These are phyloP conservation scores for Melozone crissalis DNA, from an alignment of 2,113 vertebrate species.

Conservation along the genomic window DNA sequence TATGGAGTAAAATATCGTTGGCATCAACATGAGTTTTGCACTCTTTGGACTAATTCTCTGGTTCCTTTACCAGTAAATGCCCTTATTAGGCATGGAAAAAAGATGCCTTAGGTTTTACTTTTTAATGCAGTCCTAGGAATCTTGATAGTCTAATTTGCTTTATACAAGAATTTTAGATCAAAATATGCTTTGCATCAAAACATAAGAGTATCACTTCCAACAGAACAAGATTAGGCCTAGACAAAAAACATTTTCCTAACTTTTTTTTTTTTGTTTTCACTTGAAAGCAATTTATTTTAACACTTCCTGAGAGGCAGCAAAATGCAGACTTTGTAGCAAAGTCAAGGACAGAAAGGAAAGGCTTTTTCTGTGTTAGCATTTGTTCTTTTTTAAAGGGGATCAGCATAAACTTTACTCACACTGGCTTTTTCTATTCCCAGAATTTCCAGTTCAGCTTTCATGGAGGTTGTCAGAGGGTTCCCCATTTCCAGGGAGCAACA, in stretches of 20 bases:
- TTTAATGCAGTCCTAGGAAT: conserved; percentile 32
- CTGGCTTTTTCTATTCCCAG: not conserved
- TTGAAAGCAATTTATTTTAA: conserved; percentile 43
- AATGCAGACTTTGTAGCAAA: not conserved
- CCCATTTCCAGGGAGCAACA: conserved; percentile 9
- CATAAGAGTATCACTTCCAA: not conserved
- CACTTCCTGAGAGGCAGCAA: not conserved
- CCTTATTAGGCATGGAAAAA: conserved; percentile 79
- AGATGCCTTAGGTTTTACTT: conserved; percentile 37
- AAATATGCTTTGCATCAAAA: conserved; percentile 6
- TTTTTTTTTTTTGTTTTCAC: conserved; percentile 15
- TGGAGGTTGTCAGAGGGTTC: not conserved
- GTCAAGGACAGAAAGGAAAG: not conserved
- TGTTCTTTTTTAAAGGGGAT: not conserved
- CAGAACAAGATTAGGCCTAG: not conserved
- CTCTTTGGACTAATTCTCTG: conserved; percentile 49
- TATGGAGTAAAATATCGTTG: conserved; percentile 42
- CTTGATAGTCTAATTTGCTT: conserved; percentile 8
- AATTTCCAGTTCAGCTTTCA: conserved; percentile 19
- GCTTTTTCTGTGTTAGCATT: not conserved
- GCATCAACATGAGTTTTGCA: conserved; percentile 55
- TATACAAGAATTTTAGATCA: conserved; percentile 26
- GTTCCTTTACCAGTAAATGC: conserved; percentile 47
- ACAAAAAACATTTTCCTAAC: not conserved
- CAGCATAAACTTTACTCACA: not conserved